These are phyloP conservation scores for Dryoscopus gambensis DNA, from an alignment of 2,113 vertebrate genomes.

Conservation along the genomic window DNA sequence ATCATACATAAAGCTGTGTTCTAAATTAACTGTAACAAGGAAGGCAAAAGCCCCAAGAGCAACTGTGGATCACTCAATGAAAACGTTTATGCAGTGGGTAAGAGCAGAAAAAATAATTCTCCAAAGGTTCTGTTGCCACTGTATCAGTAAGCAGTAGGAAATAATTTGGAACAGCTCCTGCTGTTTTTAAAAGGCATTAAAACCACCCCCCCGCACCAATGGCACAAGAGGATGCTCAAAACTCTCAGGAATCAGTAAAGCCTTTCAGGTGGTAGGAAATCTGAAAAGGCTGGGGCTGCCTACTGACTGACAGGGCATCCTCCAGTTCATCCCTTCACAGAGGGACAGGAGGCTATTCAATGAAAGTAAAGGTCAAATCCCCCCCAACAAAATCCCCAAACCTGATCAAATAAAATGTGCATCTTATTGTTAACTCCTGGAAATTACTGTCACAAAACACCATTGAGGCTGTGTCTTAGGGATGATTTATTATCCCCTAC, in stretches of 20 bases:
- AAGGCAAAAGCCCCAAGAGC: neutral
- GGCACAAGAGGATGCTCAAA: neutral
- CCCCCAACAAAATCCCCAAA: neutral
- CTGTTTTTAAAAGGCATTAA: conserved; percentile 32
- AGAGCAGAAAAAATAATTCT: conserved; percentile 5
- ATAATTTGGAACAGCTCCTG: conserved; percentile 7
- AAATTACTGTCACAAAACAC: neutral
- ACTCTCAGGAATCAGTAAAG: neutral
- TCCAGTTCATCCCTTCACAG: neutral
- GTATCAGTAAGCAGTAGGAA: conserved; percentile 5
- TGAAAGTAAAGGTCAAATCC: neutral
- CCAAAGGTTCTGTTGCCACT: neutral
- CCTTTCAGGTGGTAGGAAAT: neutral
- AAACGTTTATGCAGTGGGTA: conserved; percentile 22
- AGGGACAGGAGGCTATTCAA: neutral
- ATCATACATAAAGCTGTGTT: neutral
- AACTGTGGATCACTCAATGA: neutral
- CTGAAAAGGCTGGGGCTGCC: neutral
- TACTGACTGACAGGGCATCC: neutral
- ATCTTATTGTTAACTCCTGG: neutral
- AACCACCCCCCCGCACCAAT: neutral
- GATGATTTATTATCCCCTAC: neutral
- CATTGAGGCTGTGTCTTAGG: neutral
- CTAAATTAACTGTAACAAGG: conserved; percentile 46
- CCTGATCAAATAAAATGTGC: neutral